Evolutionary conservation across 2,888 invertebrate species (phyloP), one percentile per base, ranked within the genome.

Genomic region (Orchesellides sinensis): DNA sequence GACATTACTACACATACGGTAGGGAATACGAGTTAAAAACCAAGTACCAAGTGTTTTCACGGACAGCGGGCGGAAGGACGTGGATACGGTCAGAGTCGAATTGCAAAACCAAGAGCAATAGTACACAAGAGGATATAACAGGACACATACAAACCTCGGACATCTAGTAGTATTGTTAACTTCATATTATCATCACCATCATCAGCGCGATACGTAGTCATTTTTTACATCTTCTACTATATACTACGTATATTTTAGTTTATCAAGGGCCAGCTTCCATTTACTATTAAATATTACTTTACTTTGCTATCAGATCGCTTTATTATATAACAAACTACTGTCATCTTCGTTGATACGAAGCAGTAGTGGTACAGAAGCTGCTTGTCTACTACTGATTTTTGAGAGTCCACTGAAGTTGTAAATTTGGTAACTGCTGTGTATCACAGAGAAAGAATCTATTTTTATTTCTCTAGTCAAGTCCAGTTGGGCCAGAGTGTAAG

Each of bases 1-100:
- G 73, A 40, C 74, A 75, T 75, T 75, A 35, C 54, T 40, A 19
- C 54, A n/a, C 66, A 66, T 45, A 40, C 35, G 35, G 56, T 54
- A 40, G 66, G 29, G 35, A 66, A 75, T 32, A 63, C 23, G 10
- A 49, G 19, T 6, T n/a, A 54, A 12, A 49, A 56, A 56, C 29
- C n/a, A 63, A 65, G 14, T 12, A 10, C 32, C 21, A n/a, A 40
- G 69, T 52, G 12, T 45, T 75, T 66, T 66, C 75, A 66, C 54
- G 66, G 66, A 25, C 74, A 17, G 52, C 32, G 61, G 40, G 23
- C 8, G 17, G 19, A 32, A 66, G 25, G 70, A 56, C 32, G 32
- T 49, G 49, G 68, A 54, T 52, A 35, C n/a, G n/a, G 69, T 29
- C 32, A 68, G 49, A 68, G 52, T 8, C 40, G 65, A n/a, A 65